These are phyloP conservation scores for Macaca mulatta DNA, from an alignment of 2,113 vertebrate species.

Conservation along the genomic window DNA sequence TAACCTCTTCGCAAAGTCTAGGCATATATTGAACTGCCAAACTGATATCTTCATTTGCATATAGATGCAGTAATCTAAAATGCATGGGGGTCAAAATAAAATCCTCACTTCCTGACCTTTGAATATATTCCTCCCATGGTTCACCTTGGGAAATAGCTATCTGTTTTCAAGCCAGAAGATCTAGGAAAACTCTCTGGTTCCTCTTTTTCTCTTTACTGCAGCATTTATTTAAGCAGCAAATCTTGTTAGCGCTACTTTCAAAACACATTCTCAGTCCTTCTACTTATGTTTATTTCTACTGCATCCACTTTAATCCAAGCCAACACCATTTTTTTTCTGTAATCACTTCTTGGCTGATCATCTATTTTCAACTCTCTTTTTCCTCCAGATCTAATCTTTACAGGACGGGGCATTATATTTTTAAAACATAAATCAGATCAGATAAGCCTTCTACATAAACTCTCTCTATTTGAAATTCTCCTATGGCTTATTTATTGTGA, in stretches of 20 bases:
- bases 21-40: background rate
- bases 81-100: background rate
- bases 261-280: background rate
- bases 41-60: background rate
- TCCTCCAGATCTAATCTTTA: background rate
- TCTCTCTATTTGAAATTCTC: background rate
- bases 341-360: background rate
- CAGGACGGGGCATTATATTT: background rate
- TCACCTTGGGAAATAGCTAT: background rate
- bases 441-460: background rate
- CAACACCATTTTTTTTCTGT: background rate
- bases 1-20: background rate
- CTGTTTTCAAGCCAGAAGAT: background rate
- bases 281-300: background rate
- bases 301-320: background rate
- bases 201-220: background rate
- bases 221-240: background rate
- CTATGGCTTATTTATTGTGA: background rate
- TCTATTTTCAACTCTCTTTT: background rate
- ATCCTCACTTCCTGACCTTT: background rate
- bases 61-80: background rate
- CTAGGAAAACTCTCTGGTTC: background rate
- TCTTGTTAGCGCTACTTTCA: background rate
- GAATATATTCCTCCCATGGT: background rate
- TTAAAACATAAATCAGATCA: constrained; percentile 22